Base-by-base conservation (phyloP, 2,113 vertebrate genomes). In the Struthio camelus region DNA sequence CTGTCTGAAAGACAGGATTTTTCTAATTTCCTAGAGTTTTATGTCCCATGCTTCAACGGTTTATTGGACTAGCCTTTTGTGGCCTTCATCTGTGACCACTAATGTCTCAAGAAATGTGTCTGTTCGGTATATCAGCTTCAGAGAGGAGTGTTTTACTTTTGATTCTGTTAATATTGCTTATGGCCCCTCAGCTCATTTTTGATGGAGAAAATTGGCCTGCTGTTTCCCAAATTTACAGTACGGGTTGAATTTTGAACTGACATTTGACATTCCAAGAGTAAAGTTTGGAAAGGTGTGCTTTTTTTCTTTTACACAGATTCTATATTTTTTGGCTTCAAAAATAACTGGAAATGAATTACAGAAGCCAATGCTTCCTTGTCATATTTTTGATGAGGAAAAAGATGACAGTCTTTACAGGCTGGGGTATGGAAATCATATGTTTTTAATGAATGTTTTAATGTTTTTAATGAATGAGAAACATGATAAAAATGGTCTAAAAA, bases 321-420 rank as follows among this genome's bases (percentile, higher is more conserved):
- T 94, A 51, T 89, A 64, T 91, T 96, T 91, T 14, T 94, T 96
- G 87, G 73, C 84, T 80, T 85, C 53, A 61, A 69, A 72, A 23
- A 19, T 79, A 82, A 51, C 19, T 79, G n/a, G 38, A 90, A 32
- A 42, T 56, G 76, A 85, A 64, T 48, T 72, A 72, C 24, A 51
- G 48, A 91, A 81, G 36, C 51, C 24, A 89, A 11, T 67, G 70
- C 46, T 92, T 94, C 65, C 78, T 76, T 95, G 23, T 78, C 36
- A 11, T 71, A 51, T 81, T 75, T 96, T 85, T 89, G 56, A 79
- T 67, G 89, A 93, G 61, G 77, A 54, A 90, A 90, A 90, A 75
- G 8, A 62, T 80, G 59, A 83, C 22, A 50, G 48, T 75, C 32
- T 6, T 6, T 48, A 50, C 3, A 8, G 32, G 16, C 19, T 75